Percentiles rank a stretch among this genome's conserved stretches.
Conservation (phyloP, 2,888 invertebrate genomes). For the Andrena trimmerana region DNA sequence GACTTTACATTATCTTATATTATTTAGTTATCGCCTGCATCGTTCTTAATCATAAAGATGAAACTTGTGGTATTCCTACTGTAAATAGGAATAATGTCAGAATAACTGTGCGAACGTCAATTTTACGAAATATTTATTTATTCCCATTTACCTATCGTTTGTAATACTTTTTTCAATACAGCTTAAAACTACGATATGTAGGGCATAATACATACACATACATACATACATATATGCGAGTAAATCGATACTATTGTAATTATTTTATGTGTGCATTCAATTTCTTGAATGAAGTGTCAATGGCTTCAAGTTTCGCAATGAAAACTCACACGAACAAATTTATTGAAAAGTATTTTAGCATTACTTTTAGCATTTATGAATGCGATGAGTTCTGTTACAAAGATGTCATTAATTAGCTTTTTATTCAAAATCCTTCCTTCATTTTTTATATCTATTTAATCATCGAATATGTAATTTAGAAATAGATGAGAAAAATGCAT, state of each 20-base stretch:
- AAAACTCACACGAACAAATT: slow-evolving; percentile 3
- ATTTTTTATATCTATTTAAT: neutral
- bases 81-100: slow-evolving; percentile 24
- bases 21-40: slow-evolving; percentile 6
- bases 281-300: neutral
- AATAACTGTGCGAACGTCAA: slow-evolving; percentile 1
- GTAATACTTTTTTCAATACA: slow-evolving; percentile 2
- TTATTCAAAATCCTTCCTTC: slow-evolving; percentile 5
- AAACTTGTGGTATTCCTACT: slow-evolving; percentile 12
- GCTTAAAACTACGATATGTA: neutral
- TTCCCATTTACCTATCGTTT: neutral
- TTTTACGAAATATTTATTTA: slow-evolving; percentile 3
- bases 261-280: neutral
- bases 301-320: neutral
- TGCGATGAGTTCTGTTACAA: slow-evolving; percentile 9
- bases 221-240: too few species aligned
- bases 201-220: neutral
- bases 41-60: neutral
- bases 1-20: slow-evolving; percentile 2
- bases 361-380: slow-evolving; percentile 17
- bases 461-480: neutral
- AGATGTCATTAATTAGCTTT: neutral
- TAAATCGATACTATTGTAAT: slow-evolving; percentile 4
- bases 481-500: neutral
- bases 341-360: neutral